Percentiles rank a stretch among this genome's conserved stretches.
phyloP scores from a whole-genome alignment of 2,113 vertebrate species.

The Illadopsis cleaveri region DNA sequence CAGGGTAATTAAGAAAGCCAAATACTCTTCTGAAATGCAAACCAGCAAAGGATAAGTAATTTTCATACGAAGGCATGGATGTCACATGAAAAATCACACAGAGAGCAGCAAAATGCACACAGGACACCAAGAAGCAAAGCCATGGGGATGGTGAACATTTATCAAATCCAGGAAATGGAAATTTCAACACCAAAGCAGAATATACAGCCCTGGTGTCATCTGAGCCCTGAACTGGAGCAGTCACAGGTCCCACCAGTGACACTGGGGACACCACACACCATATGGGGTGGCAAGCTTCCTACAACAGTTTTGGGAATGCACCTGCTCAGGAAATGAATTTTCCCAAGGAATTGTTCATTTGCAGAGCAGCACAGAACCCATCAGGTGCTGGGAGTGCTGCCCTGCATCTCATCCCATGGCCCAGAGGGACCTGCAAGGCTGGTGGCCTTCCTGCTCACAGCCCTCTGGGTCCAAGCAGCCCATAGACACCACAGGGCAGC shows the following conservation, averaged over 20 bases:
- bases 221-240: not conserved
- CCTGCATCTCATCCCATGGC: accelerated
- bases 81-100: not conserved
- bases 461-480: not conserved
- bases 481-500: not conserved
- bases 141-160: accelerated
- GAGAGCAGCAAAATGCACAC: not conserved
- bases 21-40: not conserved
- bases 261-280: not conserved
- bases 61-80: not conserved
- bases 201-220: not conserved
- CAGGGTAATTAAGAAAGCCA: not conserved
- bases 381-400: accelerated
- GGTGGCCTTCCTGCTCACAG: not conserved
- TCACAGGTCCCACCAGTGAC: accelerated
- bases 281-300: accelerated
- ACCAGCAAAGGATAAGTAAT: not conserved
- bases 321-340: not conserved
- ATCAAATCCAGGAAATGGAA: not conserved
- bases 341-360: not conserved
- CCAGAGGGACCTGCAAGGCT: not conserved
- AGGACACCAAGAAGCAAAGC: not conserved
- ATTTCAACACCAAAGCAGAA: not conserved
- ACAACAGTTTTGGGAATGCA: not conserved
- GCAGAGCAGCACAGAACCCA: not conserved